Base-by-base conservation (phyloP, 2,888 invertebrate genomes). In the Dinocampus coccinellae region DNA sequence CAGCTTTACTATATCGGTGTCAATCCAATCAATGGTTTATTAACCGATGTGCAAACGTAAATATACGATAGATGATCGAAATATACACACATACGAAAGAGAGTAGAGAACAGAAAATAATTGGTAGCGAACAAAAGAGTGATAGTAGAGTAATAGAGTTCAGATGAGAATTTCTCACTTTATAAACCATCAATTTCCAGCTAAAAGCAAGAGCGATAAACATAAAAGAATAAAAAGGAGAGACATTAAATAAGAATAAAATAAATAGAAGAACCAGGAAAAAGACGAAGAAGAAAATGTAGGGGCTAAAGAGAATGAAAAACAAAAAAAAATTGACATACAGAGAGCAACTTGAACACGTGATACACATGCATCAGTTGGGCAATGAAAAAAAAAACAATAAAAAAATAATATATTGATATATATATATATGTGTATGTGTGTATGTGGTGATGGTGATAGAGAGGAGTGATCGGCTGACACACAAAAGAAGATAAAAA, bases 1-100 rank as follows among this genome's bases (percentile, higher is more conserved):
- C 78, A 76, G 81, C 75, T 80, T 79, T 79, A 74, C 80, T 76
- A 77, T 82, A 85, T 85, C 83, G 82, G 84, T 85, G 85, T 84
- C 84, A 85, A 85, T 85, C 84, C 84, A 85, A 85, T 85, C 84
- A 85, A 85, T 84, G 83, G 81, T 85, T 85, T 85, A 85, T 85
- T 85, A 85, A 85, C 82, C 82, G 81, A 78, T 79, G 84, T 80
- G 81, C 79, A 81, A 83, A 83, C 81, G 77, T 78, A 78, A 73
- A 77, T 75, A 77, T n/a, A 73, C 7, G 58, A 58, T 58, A 74
- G 61, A 71, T 53, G 60, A 69, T 22, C 33, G 42, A 55, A 58
- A 33, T 62, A 33, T n/a, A 39, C 11, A 29, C 58, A 10, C 26
- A 47, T 10, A 13, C 57, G 67, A 60, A 53, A 67, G 72, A 74